A percentile compares a stretch with the other conserved stretches of the same genome.
These are phyloP conservation scores for Asobara japonica DNA, from an alignment of 1,140 invertebrate genomes.

Conservation along the genomic window DNA sequence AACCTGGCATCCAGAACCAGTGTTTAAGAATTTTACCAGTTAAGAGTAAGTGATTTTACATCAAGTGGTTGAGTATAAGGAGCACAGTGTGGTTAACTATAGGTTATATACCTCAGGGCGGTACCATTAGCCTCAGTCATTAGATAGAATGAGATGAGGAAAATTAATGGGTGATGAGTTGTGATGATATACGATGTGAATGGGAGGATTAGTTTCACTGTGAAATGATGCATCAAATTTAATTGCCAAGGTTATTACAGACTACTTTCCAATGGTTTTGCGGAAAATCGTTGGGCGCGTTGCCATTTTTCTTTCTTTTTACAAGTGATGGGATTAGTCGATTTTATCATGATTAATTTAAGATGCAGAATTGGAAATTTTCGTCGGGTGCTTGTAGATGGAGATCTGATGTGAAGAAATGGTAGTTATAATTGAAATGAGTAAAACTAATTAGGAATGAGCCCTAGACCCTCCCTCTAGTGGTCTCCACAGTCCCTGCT, in stretches of 20 bases:
- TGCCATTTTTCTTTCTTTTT: background rate
- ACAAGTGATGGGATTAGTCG: no score
- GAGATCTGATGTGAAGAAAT: no score
- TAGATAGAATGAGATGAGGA: conserved; percentile 13
- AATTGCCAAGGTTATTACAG: background rate
- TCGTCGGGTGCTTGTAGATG: no score
- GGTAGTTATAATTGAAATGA: no score
- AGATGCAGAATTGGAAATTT: no score
- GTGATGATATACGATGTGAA: background rate
- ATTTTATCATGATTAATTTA: no score
- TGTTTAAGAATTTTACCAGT: background rate
- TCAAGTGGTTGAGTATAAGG: background rate
- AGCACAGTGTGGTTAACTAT: background rate
- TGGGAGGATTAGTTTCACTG: background rate
- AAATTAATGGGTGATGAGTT: conserved; percentile 9
- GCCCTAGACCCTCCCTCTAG: no score
- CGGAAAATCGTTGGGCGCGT: background rate
- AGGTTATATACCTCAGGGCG: conserved; percentile 18
- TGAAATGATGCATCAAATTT: background rate
- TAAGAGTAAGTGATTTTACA: background rate
- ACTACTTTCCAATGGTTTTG: background rate
- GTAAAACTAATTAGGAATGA: no score
- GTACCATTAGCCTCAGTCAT: conserved; percentile 15
- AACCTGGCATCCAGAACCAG: background rate
- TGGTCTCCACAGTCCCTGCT: no score